Base-by-base conservation (phyloP, 53 echinoderm and acorn worm species). In the Temnopleurus reevesii region DNA sequence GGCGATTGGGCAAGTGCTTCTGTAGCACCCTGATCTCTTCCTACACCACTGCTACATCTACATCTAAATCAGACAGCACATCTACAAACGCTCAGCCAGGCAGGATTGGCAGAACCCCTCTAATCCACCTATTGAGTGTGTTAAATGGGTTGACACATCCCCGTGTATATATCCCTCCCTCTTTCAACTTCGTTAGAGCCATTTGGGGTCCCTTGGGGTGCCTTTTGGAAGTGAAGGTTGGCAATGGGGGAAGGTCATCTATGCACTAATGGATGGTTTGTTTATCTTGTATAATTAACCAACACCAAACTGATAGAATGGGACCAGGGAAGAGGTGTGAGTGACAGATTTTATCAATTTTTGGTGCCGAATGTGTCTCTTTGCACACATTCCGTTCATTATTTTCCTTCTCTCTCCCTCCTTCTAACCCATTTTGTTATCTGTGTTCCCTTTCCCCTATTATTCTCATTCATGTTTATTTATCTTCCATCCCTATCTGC, bases 221-320 rank as follows among this genome's bases (percentile, higher is more conserved):
- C 56, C 36, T 56, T 1, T 8, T 33, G 53, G 83, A 83, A 30
- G 23, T 29, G 31, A 19, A 83, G 33, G 51, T 79, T 55, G 57
- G 83, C 83, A 83, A 35, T 55, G 54, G 27, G 57, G 83, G 31
- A 13, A 56, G 83, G 83, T 55, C 36, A 55, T 53, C 54, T 35
- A 53, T 54, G 57, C 56, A 83, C 83, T 83, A 83, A 83, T 83
- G 83, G 83, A 55, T 18, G 55, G 4, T 21, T 18, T 83, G 83
- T 83, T 83, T 83, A 38, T 35, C 15, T 83, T 83, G 83, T 83
- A 83, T 83, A 83, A 83, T 83, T 83, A 83, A 35, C 83, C 46
- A 35, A 83, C 83, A 33, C 83, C 83, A 33, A 36, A 55, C n/a
- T 83, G 83, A 51, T 83, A 55, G 57, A 51, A 53, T 83, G 83